These are phyloP conservation scores for Pungitius pungitius DNA, from an alignment of 2,113 vertebrate species.

Conservation along the genomic window DNA sequence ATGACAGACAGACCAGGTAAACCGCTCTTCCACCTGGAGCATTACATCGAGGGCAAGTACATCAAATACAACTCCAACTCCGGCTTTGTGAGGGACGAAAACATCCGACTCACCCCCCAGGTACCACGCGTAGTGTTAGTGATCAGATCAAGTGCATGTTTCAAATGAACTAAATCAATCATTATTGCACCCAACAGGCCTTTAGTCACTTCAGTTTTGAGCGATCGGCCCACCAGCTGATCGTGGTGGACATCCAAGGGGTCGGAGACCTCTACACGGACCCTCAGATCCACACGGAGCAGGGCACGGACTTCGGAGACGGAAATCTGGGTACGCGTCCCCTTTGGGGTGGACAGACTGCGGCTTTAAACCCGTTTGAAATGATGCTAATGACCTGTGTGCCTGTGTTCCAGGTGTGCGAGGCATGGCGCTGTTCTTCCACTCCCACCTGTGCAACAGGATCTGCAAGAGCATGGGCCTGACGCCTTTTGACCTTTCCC, in stretches of 20 bases:
- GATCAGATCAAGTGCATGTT: not conserved
- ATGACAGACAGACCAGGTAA: conserved; percentile 85
- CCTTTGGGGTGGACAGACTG: not conserved
- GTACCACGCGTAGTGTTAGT: conserved; percentile 60
- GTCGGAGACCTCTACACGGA: conserved; percentile 98
- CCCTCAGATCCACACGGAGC: conserved; percentile 96
- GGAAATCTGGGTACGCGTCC: conserved; percentile 89
- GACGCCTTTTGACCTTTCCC: conserved; percentile 89
- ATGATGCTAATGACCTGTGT: not conserved
- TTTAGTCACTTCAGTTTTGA: conserved; percentile 98
- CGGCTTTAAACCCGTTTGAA: not conserved
- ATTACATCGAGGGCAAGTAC: conserved; percentile 98
- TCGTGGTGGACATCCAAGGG: conserved; percentile 97
- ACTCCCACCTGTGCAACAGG: conserved; percentile 95
- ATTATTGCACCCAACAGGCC: conserved; percentile 77
- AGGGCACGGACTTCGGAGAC: conserved; percentile 93
- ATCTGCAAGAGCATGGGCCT: conserved; percentile 96
- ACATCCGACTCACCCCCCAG: conserved; percentile 96
- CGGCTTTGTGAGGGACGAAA: conserved; percentile 94
- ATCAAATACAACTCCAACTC: conserved; percentile 99
- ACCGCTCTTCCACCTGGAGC: conserved; percentile 94
- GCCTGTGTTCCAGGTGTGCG: conserved; percentile 86
- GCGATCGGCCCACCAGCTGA: conserved; percentile 95
- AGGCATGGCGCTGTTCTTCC: conserved; percentile 98
- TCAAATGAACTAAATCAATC: not conserved